Percentiles rank a stretch among this genome's conserved stretches.
Evolutionary conservation across 2,888 invertebrate species (phyloP).

Genomic region (Nephrotoma guestfalica): DNA sequence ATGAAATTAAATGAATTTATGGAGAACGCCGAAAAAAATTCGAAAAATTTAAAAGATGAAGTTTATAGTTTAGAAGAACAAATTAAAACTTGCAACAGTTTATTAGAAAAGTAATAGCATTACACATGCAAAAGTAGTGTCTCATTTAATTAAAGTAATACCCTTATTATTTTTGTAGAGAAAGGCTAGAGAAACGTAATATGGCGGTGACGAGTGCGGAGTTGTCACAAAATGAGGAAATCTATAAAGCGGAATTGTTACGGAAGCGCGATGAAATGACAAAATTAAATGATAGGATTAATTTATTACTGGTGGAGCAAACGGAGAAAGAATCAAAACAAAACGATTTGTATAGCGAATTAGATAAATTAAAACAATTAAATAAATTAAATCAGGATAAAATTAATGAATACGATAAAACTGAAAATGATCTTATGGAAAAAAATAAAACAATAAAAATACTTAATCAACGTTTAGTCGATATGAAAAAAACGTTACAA

Average conservation of each 20-base stretch:
- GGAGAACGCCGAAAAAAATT: constrained; percentile 25
- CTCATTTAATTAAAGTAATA: background rate
- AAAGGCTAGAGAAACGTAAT: constrained; percentile 60
- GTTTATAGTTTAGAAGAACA: constrained; percentile 22
- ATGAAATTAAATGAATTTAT: constrained; percentile 29
- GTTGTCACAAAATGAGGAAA: constrained; percentile 65
- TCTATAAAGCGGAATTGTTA: constrained; percentile 56
- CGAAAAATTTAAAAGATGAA: constrained; percentile 23
- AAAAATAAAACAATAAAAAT: constrained; percentile 66
- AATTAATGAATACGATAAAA: constrained; percentile 24
- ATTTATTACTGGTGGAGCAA: constrained; percentile 23
- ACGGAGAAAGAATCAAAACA: constrained; percentile 13
- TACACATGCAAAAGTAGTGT: background rate
- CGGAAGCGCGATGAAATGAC: constrained; percentile 48
- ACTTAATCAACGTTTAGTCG: constrained; percentile 72
- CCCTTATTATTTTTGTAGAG: constrained; percentile 31
- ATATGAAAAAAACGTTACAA: constrained; percentile 85
- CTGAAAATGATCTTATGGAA: constrained; percentile 43
- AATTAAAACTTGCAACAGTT: constrained; percentile 18
- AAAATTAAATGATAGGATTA: constrained; percentile 40
- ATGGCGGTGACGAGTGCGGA: constrained; percentile 64
- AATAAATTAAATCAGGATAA: constrained; percentile 35
- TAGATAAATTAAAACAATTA: constrained; percentile 16
- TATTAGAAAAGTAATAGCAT: constrained; percentile 19
- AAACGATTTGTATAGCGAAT: constrained; percentile 19